Evolutionary conservation across 1,140 invertebrate genomes (phyloP).

Genomic region (Sitodiplosis mosellana): DNA sequence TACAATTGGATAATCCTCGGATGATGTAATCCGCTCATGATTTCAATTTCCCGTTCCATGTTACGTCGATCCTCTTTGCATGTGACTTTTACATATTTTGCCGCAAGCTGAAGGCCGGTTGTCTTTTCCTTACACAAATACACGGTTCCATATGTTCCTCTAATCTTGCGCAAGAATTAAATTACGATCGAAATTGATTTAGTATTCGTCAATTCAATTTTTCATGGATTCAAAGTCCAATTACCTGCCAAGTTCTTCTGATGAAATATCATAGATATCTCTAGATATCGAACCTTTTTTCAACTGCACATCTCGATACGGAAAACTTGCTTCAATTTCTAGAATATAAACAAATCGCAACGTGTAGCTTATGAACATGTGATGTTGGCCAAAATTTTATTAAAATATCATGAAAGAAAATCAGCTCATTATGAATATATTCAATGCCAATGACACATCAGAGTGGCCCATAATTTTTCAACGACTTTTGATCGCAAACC

Average conservation of each 20-base stretch:
- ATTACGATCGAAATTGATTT: background rate
- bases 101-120: slow-evolving; percentile 59
- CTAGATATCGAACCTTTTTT: slow-evolving; percentile 50
- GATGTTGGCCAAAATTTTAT: too few relatives aligned
- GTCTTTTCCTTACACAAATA: slow-evolving; percentile 69
- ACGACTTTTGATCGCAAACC: too few relatives aligned
- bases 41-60: slow-evolving; percentile 81
- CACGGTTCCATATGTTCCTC: slow-evolving; percentile 92
- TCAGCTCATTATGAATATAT: too few relatives aligned
- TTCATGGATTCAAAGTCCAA: slow-evolving; percentile 10
- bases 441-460: too few relatives aligned
- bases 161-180: slow-evolving; percentile 27
- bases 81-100: slow-evolving; percentile 69
- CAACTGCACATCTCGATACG: slow-evolving; percentile 52
- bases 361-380: too few relatives aligned
- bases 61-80: slow-evolving; percentile 66
- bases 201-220: background rate
- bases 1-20: slow-evolving; percentile 81
- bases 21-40: slow-evolving; percentile 78
- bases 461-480: too few relatives aligned
- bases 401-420: too few relatives aligned
- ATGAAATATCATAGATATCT: slow-evolving; percentile 52
- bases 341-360: slow-evolving; percentile 22
- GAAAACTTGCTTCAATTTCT: slow-evolving; percentile 68
- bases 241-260: slow-evolving; percentile 51